These are phyloP conservation scores for Phaedon cochleariae DNA, from an alignment of 2,888 invertebrate genomes.

Conservation along the genomic window DNA sequence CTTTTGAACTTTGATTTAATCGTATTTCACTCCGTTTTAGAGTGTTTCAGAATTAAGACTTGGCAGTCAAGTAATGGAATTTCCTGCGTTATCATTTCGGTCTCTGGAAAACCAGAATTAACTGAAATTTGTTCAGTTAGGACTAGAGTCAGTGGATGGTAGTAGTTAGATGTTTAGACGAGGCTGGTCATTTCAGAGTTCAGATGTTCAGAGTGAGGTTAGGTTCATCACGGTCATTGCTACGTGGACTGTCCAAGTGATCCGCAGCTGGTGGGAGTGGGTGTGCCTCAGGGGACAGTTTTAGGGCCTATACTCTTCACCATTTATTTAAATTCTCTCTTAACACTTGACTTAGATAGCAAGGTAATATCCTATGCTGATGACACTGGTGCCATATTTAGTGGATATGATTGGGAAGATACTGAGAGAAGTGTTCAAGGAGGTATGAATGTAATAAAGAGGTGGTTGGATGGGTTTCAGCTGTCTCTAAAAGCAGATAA, in stretches of 20 bases:
- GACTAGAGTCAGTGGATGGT: no score
- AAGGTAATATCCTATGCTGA: constrained; percentile 17
- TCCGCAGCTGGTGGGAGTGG: constrained; percentile 6
- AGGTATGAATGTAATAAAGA: no score
- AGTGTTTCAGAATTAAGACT: constrained; percentile 21
- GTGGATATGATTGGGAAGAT: no score
- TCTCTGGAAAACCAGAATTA: background rate
- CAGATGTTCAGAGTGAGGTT: no score
- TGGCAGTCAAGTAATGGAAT: constrained; percentile 33
- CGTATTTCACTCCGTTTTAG: constrained; percentile 3
- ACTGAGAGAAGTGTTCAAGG: no score
- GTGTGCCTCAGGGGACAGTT: constrained; percentile 12
- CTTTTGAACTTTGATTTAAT: constrained; percentile 16
- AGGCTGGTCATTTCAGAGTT: background rate
- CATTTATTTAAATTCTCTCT: constrained; percentile 6
- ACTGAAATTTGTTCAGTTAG: background rate
- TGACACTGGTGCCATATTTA: constrained; percentile 15
- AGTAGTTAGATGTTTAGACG: no score
- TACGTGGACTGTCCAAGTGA: no score
- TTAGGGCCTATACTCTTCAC: constrained; percentile 1
- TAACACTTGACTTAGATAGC: constrained; percentile 6
- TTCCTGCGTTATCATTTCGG: constrained; percentile 28
- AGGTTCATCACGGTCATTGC: no score
- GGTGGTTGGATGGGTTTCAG: no score
- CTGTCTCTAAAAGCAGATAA: no score